These are phyloP conservation scores for Alcedo quadribrachys DNA, from an alignment of 2,797 vertebrate species.

Conservation along the genomic window DNA sequence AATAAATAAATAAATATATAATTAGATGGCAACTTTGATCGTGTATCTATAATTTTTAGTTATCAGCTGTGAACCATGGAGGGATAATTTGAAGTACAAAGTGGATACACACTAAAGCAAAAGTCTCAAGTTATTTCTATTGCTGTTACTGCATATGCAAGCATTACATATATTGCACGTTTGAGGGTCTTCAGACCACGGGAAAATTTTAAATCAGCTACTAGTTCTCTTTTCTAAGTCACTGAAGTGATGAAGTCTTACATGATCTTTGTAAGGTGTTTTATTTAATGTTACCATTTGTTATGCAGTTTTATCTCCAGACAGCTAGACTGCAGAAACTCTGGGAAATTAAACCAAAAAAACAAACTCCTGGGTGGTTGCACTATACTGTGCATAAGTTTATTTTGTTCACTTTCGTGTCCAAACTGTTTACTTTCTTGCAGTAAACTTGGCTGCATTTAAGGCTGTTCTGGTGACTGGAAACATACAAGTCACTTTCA, in stretches of 20 bases:
- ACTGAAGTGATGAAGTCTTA: neutral
- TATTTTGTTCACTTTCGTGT: neutral
- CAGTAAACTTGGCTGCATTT: neutral
- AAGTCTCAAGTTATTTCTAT: neutral
- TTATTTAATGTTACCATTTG: neutral
- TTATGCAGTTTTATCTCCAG: neutral
- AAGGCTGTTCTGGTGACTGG: neutral
- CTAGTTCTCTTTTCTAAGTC: neutral
- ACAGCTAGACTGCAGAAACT: neutral
- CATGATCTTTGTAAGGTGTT: rapidly evolving
- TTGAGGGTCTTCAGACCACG: neutral
- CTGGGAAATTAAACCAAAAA: neutral
- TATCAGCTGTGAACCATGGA: neutral
- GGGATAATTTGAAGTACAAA: neutral
- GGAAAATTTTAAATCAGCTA: neutral
- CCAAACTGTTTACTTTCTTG: conserved; percentile 23
- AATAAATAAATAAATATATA: neutral
- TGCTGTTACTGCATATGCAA: neutral
- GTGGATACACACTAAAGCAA: neutral
- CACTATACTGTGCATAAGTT: neutral
- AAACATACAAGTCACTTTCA: neutral
- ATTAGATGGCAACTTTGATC: neutral
- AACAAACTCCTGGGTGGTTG: neutral
- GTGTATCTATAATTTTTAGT: rapidly evolving
- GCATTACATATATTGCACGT: rapidly evolving